phyloP scores from a whole-genome alignment of 2,888 invertebrate genomes.

The Sturmia bella region DNA sequence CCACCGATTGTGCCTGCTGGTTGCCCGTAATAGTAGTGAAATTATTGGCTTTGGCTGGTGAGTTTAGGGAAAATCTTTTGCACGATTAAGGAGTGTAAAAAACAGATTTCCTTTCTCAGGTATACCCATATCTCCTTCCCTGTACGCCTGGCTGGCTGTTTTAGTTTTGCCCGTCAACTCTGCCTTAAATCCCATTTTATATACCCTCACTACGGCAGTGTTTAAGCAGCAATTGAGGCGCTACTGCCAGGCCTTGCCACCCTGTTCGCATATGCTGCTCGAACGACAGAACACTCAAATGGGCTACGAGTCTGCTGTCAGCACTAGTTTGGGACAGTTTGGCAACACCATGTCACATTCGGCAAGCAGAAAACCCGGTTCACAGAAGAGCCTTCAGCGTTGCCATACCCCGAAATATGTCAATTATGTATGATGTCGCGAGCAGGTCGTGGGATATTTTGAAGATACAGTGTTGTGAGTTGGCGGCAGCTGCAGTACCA shows the following conservation, averaged over 20 bases:
- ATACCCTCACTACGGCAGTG: constrained; percentile 84
- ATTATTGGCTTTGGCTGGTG: constrained; percentile 83
- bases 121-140: constrained; percentile 82
- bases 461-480: constrained; percentile 27
- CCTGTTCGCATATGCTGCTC: constrained; percentile 73
- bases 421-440: constrained; percentile 74
- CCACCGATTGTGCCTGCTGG: constrained; percentile 85
- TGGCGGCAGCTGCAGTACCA: too few relatives aligned
- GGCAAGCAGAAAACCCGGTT: constrained; percentile 79
- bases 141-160: constrained; percentile 85
- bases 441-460: constrained; percentile 10
- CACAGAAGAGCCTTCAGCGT: constrained; percentile 78
- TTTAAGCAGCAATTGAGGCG: constrained; percentile 83
- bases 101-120: constrained; percentile 79
- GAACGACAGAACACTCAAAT: constrained; percentile 79
- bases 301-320: constrained; percentile 82
- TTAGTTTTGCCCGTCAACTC: constrained; percentile 85
- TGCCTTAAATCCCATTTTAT: constrained; percentile 85
- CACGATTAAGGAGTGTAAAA: neutral
- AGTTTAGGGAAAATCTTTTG: constrained; percentile 25
- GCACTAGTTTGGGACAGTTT: constrained; percentile 82
- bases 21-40: constrained; percentile 84
- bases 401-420: constrained; percentile 76
- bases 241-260: constrained; percentile 76
- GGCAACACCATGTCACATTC: constrained; percentile 75